Conservation (phyloP, 2,113 vertebrate genomes). For the Plecturocebus donacophilus region DNA sequence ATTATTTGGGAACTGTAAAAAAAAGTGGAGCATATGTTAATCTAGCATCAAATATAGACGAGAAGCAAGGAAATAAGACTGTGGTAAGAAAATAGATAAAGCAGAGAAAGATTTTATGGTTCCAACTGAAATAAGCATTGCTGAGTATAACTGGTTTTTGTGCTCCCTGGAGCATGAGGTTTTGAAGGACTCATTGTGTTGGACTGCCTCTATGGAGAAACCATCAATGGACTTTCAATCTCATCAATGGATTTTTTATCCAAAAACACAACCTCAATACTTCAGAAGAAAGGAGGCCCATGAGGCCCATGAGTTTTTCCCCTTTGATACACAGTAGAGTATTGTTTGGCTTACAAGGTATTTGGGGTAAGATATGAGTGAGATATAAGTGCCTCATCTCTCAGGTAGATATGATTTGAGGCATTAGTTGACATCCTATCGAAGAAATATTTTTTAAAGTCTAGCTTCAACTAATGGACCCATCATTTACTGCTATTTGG, state of each 20-base stretch:
- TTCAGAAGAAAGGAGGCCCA: background rate
- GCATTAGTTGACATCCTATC: background rate
- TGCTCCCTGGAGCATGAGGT: background rate
- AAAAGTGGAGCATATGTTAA: background rate
- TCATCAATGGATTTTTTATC: background rate
- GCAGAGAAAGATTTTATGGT: background rate
- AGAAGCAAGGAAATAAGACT: background rate
- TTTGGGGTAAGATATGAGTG: background rate
- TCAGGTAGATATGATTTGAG: background rate
- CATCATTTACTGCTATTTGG: background rate
- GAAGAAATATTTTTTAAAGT: background rate
- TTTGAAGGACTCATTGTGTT: background rate
- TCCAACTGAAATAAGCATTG: background rate
- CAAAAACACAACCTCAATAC: background rate
- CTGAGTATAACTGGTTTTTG: background rate
- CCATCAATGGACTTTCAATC: no score
- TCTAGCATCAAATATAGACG: background rate
- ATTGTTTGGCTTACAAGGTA: background rate
- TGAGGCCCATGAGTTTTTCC: background rate
- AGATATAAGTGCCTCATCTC: background rate
- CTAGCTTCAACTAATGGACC: background rate
- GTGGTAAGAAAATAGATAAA: background rate
- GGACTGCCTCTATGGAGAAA: background rate
- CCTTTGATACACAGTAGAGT: background rate
- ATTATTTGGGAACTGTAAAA: background rate